A percentile compares a stretch with the other conserved stretches of the same genome.
Evolutionary conservation across 2,113 vertebrate species (phyloP).

Genomic region (Equus quagga): DNA sequence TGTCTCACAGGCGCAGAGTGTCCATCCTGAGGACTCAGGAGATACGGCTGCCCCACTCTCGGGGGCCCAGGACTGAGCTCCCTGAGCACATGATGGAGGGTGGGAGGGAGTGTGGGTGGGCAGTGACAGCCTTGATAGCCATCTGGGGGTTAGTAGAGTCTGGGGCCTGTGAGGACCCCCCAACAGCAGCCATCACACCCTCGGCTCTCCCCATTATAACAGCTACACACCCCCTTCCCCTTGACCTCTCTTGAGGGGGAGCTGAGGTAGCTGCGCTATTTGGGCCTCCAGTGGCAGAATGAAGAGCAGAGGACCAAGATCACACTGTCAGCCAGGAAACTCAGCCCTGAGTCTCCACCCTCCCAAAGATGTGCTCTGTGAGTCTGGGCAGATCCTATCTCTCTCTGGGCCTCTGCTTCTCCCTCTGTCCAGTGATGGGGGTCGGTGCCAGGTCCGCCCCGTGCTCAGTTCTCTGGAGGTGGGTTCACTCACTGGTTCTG

Average conservation of each 20-base stretch:
- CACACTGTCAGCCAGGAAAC: not conserved
- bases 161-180: not conserved
- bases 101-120: not conserved
- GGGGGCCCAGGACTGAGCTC: not conserved
- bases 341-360: not conserved
- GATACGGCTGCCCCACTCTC: not conserved
- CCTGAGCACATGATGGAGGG: accelerated
- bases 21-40: not conserved
- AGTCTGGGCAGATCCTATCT: not conserved
- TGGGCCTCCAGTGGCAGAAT: not conserved
- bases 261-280: not conserved
- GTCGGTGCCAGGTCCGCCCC: not conserved
- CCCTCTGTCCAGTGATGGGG: not conserved
- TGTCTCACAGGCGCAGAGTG: not conserved
- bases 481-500: slow-evolving; percentile 57
- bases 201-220: not conserved
- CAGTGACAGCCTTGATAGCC: not conserved
- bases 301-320: not conserved
- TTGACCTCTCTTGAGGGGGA: not conserved
- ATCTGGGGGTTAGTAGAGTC: not conserved
- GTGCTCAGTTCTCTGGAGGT: not conserved
- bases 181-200: not conserved
- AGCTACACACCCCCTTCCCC: accelerated
- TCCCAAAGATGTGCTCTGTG: not conserved
- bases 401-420: not conserved